Evolutionary conservation across 2,797 vertebrate species (phyloP), one percentile per base, ranked within the genome.

Genomic region (Borostomias antarcticus): DNA sequence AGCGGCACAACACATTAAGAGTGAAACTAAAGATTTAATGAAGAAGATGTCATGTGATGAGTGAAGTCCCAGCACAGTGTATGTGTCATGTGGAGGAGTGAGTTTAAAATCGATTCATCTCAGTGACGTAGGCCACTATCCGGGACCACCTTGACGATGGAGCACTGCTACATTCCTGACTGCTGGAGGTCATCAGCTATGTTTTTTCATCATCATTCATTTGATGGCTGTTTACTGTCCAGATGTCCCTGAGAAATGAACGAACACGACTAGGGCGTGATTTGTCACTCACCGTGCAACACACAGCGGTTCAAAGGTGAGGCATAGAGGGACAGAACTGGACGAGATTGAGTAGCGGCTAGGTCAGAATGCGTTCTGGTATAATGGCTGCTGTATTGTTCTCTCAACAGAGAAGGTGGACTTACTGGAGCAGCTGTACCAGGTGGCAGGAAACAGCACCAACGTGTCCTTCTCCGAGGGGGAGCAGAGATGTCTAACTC

Each of bases 341-440:
- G n/a, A n/a, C n/a, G n/a, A 32, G 13, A 35, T 19, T 58, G 32
- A 45, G 48, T n/a, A n/a, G n/a, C n/a, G n/a, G n/a, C n/a, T n/a
- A n/a, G n/a, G n/a, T n/a, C n/a, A n/a, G n/a, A n/a, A n/a, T n/a
- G n/a, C n/a, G n/a, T n/a, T n/a, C n/a, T n/a, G n/a, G n/a, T n/a
- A n/a, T n/a, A n/a, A n/a, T 21, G 11, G 57, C 28, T 30, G 26
- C 15, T 6, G 26, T 28, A 11, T 52, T 33, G 5, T 58, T 58
- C 17, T 73, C 17, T 67, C 25, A 15, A 1, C 82, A 91, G 91
- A 86, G 40, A 87, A 90, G 65, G 88, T 94, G 82, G 86, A 94
- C 77, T 66, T 94, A 71, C 83, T 94, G 79, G 83, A 89, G 69
- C 81, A 73, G 59, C 73, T 94, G 30, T 85, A 73, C 2, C 72